A percentile compares a stretch with the other conserved stretches of the same genome.
phyloP scores from a whole-genome alignment of 1,140 invertebrate genomes.

The Lycorma delicatula region DNA sequence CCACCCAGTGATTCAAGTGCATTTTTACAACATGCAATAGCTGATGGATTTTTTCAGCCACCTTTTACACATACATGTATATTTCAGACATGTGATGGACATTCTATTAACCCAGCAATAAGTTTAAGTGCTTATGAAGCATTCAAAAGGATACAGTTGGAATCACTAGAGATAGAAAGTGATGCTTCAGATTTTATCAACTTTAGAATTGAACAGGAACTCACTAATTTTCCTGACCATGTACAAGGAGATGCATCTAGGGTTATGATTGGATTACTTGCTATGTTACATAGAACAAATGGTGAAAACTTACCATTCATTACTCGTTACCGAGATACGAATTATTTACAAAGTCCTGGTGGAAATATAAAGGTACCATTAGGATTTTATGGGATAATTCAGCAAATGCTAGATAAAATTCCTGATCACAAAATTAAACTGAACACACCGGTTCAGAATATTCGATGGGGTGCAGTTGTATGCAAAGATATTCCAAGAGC shows the following conservation, averaged over 20 bases:
- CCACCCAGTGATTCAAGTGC: slow-evolving; percentile 54
- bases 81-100: slow-evolving; percentile 55
- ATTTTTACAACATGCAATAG: slow-evolving; percentile 52
- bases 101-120: slow-evolving; percentile 49
- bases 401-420: slow-evolving; percentile 49
- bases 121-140: slow-evolving; percentile 52
- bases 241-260: slow-evolving; percentile 17
- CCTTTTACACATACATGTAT: slow-evolving; percentile 40
- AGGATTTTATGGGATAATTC: slow-evolving; percentile 52
- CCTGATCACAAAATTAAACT: slow-evolving; percentile 47
- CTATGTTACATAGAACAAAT: background rate
- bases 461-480: slow-evolving; percentile 48
- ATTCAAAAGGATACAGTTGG: slow-evolving; percentile 53
- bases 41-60: slow-evolving; percentile 49
- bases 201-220: slow-evolving; percentile 17
- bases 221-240: slow-evolving; percentile 7
- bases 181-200: slow-evolving; percentile 1
- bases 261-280: background rate
- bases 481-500: slow-evolving; percentile 25
- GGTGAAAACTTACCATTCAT: background rate
- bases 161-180: slow-evolving; percentile 39
- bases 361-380: slow-evolving; percentile 52
- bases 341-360: slow-evolving; percentile 43
- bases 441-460: slow-evolving; percentile 50
- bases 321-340: background rate